These are phyloP conservation scores for Rhyacophila evoluta DNA, from an alignment of 2,888 invertebrate genomes.

Conservation along the genomic window DNA sequence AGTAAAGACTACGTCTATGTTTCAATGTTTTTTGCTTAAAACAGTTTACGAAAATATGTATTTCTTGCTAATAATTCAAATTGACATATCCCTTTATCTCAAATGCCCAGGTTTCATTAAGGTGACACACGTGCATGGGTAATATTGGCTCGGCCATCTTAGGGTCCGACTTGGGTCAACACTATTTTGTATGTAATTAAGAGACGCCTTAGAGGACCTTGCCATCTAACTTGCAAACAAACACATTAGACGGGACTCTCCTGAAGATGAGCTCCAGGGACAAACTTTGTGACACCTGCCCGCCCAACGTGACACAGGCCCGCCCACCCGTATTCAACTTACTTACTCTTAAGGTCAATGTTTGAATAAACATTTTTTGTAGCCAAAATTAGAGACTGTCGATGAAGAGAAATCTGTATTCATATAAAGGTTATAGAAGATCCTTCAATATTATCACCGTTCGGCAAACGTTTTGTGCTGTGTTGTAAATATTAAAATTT, in stretches of 20 bases:
- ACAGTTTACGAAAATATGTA: not conserved
- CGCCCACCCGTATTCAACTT: not conserved
- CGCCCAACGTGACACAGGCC: not conserved
- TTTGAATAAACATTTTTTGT: not conserved
- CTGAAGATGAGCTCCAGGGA: slow-evolving; percentile 3
- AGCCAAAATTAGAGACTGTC: too few relatives aligned
- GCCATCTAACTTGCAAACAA: slow-evolving; percentile 43
- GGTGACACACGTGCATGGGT: not conserved
- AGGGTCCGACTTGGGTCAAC: slow-evolving; percentile 48
- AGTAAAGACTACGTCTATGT: too few relatives aligned
- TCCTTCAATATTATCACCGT: too few relatives aligned
- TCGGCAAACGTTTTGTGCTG: too few relatives aligned
- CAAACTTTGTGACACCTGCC: slow-evolving; percentile 23
- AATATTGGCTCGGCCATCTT: slow-evolving; percentile 45
- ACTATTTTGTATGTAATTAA: slow-evolving; percentile 49
- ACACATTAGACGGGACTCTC: slow-evolving; percentile 36
- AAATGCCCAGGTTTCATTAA: not conserved
- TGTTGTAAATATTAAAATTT: too few relatives aligned
- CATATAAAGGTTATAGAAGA: too few relatives aligned
- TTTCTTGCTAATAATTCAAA: not conserved
- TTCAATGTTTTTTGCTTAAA: too few relatives aligned
- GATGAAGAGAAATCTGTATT: too few relatives aligned
- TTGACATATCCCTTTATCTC: slow-evolving; percentile 9
- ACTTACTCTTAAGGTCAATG: not conserved
- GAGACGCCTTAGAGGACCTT: slow-evolving; percentile 37